Evolutionary conservation across 2,797 vertebrate species (phyloP), one percentile per base, ranked within the genome.

Genomic region (Phalanger gymnotis): DNA sequence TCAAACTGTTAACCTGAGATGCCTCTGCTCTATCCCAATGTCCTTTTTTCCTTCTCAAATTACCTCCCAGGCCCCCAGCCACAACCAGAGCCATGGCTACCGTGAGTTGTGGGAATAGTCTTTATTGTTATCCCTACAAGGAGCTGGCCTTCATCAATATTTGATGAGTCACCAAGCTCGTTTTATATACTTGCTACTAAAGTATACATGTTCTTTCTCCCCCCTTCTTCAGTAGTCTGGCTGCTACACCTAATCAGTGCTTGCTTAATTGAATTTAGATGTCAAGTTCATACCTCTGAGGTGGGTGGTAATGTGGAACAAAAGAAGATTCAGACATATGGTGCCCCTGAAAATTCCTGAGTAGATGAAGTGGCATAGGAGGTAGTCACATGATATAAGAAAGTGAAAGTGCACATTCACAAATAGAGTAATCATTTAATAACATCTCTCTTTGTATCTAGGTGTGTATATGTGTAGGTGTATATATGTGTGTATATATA

Each of bases 1-100:
- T 94, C 54, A 92, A 96, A 93, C 95, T 96, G 97, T 97, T 97
- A 97, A 97, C 96, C 96, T 94, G 95, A 40, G 94, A 53, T 94
- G 93, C 53, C 52, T 96, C 25, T 91, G 96, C 96, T 92, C 91
- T 61, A 31, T 93, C 96, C 94, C 97, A 98, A 93, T 94, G 96
- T 95, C 94, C 96, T 97, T 98, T 97, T 93, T 27, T 13, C 95
- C 96, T 95, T 96, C 96, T 93, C 89, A 51, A 89, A 96, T 55
- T 91, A 81, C 94, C 90, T 96, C 93, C 93, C 92, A 66, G 93
- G 56, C 93, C 94, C 58, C 93, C 92, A 95, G 91, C 96, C 90
- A 28, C 91, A 89, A 96, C 90, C 91, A 90, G 73, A 28, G 89
- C 11, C 66, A 53, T n/a, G 55, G 91, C 53, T 90, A 3, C 90